Evolutionary conservation across 2,888 invertebrate species (phyloP).

Genomic region (Hydrotaea cyrtoneurina): DNA sequence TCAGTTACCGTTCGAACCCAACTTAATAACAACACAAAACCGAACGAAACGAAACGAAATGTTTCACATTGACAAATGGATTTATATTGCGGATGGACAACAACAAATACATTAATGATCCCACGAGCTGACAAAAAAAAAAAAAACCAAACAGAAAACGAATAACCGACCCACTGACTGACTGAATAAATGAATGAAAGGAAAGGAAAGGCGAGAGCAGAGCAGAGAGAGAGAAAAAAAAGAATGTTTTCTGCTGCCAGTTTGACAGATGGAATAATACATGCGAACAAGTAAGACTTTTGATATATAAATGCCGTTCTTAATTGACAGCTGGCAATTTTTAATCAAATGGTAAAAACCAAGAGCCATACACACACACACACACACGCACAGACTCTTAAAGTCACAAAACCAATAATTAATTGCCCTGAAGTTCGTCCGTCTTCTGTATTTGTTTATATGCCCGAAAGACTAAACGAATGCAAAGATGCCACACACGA

Average conservation of each 20-base stretch:
- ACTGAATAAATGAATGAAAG: not conserved
- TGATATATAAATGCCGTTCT: slow-evolving; percentile 57
- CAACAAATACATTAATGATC: slow-evolving; percentile 22
- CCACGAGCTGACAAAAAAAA: not conserved
- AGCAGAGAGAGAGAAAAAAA: not conserved
- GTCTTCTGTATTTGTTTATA: not conserved
- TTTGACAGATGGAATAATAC: slow-evolving; percentile 59
- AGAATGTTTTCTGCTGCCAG: slow-evolving; percentile 40
- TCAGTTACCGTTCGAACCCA: slow-evolving; percentile 15
- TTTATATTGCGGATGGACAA: slow-evolving; percentile 41
- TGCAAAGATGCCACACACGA: slow-evolving; percentile 15
- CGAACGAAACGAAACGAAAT: not conserved
- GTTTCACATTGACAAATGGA: slow-evolving; percentile 54
- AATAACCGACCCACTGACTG: not conserved
- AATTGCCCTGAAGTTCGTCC: slow-evolving; percentile 25
- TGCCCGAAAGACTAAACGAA: slow-evolving; percentile 39
- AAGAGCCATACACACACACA: not conserved
- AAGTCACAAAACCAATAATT: slow-evolving; percentile 54
- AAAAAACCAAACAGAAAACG: not conserved
- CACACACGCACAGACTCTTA: not conserved
- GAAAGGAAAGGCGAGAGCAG: not conserved
- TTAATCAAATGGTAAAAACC: slow-evolving; percentile 57
- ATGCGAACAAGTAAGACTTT: slow-evolving; percentile 32
- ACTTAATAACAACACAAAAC: not conserved
- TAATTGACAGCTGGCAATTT: slow-evolving; percentile 65